phyloP scores from a whole-genome alignment of 2,888 invertebrate species.

The Drosophila sordidula region DNA sequence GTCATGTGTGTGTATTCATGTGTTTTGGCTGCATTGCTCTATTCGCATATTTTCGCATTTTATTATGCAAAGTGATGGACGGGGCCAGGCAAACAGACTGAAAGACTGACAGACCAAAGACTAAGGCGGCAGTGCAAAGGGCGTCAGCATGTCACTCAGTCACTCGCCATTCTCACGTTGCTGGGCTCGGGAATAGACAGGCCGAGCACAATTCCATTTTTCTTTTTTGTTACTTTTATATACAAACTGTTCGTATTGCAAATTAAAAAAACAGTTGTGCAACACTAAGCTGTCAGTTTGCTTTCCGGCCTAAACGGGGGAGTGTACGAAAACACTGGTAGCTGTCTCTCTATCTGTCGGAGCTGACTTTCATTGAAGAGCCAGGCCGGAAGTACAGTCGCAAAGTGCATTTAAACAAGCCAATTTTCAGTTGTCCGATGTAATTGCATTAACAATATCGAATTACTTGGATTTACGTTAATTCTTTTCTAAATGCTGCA shows the following conservation, averaged over 20 bases:
- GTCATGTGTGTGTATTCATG: conserved; percentile 22
- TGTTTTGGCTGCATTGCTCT: conserved; percentile 62
- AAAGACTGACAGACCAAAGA: conserved; percentile 40
- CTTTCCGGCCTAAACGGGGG: conserved; percentile 45
- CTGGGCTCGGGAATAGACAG: conserved; percentile 24
- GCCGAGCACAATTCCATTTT: conserved; percentile 39
- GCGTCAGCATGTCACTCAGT: conserved; percentile 75
- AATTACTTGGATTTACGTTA: background rate
- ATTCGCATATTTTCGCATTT: conserved; percentile 82
- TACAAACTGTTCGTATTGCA: conserved; percentile 39
- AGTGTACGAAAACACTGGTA: conserved; percentile 36
- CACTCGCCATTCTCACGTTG: conserved; percentile 31
- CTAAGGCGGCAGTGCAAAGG: conserved; percentile 45
- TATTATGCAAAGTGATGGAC: conserved; percentile 81
- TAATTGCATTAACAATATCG: conserved; percentile 2
- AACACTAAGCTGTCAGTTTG: conserved; percentile 72
- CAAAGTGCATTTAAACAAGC: conserved; percentile 20
- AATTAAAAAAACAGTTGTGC: conserved; percentile 58
- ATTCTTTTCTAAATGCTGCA: background rate
- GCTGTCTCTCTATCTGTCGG: conserved; percentile 53
- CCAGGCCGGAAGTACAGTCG: conserved; percentile 59
- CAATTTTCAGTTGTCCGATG: conserved; percentile 5
- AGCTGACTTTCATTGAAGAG: conserved; percentile 27
- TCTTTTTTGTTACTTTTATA: conserved; percentile 7
- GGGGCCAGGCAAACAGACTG: conserved; percentile 49